Base-by-base conservation (phyloP, 2,113 vertebrate genomes). In the Eurypyga helias region DNA sequence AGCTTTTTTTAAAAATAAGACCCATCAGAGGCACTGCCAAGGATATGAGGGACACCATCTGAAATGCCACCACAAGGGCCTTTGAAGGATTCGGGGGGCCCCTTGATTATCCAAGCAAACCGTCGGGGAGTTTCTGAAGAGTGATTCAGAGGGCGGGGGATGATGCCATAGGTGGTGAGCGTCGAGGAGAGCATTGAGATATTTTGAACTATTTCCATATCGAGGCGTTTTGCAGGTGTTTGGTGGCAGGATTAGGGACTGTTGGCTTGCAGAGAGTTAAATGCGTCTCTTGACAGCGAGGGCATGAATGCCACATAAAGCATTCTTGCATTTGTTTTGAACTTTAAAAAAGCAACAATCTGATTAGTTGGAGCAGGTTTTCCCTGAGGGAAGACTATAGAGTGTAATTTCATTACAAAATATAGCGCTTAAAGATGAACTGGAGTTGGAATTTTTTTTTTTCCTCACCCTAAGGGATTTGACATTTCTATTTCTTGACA, bases 401-500 rank as follows among this genome's bases (percentile, higher is more conserved):
- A 96, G 78, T 94, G 54, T 96, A 97, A 97, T 96, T 98, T 97
- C 73, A 82, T 97, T 96, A 94, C 93, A 96, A 93, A 95, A 96
- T 93, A 88, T 6, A 92, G 61, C 29, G 51, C 87, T 95, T 34
- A 70, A 92, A 89, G 92, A 91, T 84, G 87, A 93, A 93, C 93
- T 89, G 76, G 29, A 97, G 91, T 93, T 92, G 87, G 90, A 73
- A 84, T 96, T 95, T 77, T 77, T 84, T 73, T 65, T 48, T 14
- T 0, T 8, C 7, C 9, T 21, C 10, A 41, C 94, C 95, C 73
- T 58, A 31, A 90, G 86, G 97, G 84, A 94, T 97, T 97, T 98
- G 97, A 97, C 96, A 98, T 98, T 98, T 98, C 96, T 97, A 7
- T 97, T 97, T 95, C 90, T 94, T 97, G 97, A 97, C 95, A 96